Percentiles rank a stretch among this genome's conserved stretches.
These are phyloP conservation scores for Creontiades dilutus DNA, from an alignment of 2,888 invertebrate species.

Conservation along the genomic window DNA sequence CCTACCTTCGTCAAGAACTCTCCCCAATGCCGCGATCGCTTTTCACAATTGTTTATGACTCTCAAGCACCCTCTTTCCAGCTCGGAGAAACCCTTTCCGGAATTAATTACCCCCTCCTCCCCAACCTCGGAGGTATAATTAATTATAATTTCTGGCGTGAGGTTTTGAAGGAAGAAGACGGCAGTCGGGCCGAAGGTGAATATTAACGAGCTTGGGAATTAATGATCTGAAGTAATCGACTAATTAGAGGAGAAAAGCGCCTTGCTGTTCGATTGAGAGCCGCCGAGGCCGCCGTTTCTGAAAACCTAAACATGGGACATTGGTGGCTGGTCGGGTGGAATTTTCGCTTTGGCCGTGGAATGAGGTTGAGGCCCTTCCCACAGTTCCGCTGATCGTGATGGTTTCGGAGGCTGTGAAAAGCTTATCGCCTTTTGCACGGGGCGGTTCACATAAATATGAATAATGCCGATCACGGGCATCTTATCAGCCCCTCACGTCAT, in stretches of 20 bases:
- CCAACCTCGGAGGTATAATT: slow-evolving; percentile 23
- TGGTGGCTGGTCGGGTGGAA: slow-evolving; percentile 11
- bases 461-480: background rate
- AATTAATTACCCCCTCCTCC: slow-evolving; percentile 19
- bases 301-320: slow-evolving; percentile 10
- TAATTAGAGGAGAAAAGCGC: slow-evolving; percentile 59
- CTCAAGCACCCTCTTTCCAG: slow-evolving; percentile 34
- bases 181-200: slow-evolving; percentile 48
- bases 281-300: background rate
- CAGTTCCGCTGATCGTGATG: background rate
- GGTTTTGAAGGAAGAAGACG: slow-evolving; percentile 49
- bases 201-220: slow-evolving; percentile 67
- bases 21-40: background rate
- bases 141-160: slow-evolving; percentile 50
- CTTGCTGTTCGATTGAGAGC: slow-evolving; percentile 47
- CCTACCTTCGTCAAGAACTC: background rate
- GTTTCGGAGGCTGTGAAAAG: background rate
- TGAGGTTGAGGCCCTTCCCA: background rate
- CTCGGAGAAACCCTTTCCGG: background rate
- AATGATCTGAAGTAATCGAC: slow-evolving; percentile 58
- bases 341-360: background rate
- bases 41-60: slow-evolving; percentile 37
- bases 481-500: background rate
- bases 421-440: slow-evolving; percentile 1
- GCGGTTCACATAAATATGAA: background rate